Evolutionary conservation across 2,888 invertebrate species (phyloP).

Genomic region (Augochlorella aurata): DNA sequence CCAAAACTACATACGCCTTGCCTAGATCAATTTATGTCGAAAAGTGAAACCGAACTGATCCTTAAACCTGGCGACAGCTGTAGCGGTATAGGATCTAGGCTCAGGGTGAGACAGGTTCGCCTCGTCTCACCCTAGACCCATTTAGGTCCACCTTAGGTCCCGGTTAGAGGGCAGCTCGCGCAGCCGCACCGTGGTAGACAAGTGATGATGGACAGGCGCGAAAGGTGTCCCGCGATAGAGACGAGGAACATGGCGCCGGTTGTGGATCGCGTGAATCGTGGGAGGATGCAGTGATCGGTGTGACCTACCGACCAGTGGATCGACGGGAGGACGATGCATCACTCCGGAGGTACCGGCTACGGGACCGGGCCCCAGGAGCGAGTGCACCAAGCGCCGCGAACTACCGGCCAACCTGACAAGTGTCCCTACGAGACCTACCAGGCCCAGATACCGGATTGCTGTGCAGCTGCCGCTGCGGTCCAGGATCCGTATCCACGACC

Average conservation of each 20-base stretch:
- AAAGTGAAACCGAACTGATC: too few species aligned
- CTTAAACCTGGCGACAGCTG: not conserved
- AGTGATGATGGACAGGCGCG: conserved; percentile 51
- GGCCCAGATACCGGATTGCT: conserved; percentile 81
- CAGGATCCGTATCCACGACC: conserved; percentile 81
- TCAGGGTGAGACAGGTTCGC: conserved; percentile 43
- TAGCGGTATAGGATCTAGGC: not conserved
- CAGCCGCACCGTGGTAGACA: conserved; percentile 10
- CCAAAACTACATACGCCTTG: too few species aligned
- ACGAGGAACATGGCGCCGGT: conserved; percentile 53
- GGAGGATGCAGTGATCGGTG: conserved; percentile 67
- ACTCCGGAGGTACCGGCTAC: conserved; percentile 75
- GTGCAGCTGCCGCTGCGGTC: conserved; percentile 80
- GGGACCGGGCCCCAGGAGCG: conserved; percentile 78
- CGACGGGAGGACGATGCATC: conserved; percentile 74
- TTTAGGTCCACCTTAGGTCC: conserved; percentile 37
- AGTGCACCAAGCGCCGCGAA: conserved; percentile 74
- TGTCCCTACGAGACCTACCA: conserved; percentile 80
- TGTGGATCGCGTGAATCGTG: conserved; percentile 45
- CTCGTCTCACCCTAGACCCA: conserved; percentile 40
- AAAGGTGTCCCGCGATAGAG: conserved; percentile 50
- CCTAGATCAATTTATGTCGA: too few species aligned
- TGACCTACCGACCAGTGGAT: conserved; percentile 46
- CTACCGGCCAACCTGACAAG: conserved; percentile 73
- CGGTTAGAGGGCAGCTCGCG: conserved; percentile 25